A percentile compares a stretch with the other conserved stretches of the same genome.
phyloP scores from a whole-genome alignment of 2,797 vertebrate species.

The Sebastes nivosus region DNA sequence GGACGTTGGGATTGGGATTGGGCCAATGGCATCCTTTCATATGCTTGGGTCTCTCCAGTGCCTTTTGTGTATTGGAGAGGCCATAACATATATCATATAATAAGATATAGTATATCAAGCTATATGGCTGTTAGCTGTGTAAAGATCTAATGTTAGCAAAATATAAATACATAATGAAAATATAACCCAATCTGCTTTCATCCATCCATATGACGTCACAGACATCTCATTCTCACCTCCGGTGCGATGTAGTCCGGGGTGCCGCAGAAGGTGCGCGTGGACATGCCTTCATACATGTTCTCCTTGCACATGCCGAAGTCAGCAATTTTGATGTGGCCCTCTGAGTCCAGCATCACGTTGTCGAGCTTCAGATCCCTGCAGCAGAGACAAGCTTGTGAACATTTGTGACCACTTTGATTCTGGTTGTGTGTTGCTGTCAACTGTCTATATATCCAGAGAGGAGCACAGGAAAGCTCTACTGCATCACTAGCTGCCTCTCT shows the following conservation, averaged over 20 bases:
- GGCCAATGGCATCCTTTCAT: too few species aligned
- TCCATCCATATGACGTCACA: neutral
- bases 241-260: constrained; percentile 99
- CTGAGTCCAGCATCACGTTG: constrained; percentile 98
- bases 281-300: constrained; percentile 94
- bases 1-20: too few species aligned
- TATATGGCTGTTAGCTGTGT: too few species aligned
- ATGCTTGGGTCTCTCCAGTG: too few species aligned
- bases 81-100: neutral
- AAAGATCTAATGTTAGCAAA: too few species aligned
- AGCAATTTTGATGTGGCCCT: constrained; percentile 98
- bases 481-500: neutral
- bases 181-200: too few species aligned
- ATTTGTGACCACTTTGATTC: neutral
- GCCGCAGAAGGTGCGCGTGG: constrained; percentile 97
- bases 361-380: constrained; percentile 87
- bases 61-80: too few species aligned
- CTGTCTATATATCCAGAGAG: neutral
- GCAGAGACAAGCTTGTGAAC: constrained; percentile 8
- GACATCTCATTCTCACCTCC: constrained; percentile 86
- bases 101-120: neutral
- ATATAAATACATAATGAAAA: too few species aligned
- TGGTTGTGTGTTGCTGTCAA: neutral
- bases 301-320: constrained; percentile 99
- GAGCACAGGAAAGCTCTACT: neutral